Evolutionary conservation across 2,113 vertebrate species (phyloP).

Genomic region (Actinemys pallida): DNA sequence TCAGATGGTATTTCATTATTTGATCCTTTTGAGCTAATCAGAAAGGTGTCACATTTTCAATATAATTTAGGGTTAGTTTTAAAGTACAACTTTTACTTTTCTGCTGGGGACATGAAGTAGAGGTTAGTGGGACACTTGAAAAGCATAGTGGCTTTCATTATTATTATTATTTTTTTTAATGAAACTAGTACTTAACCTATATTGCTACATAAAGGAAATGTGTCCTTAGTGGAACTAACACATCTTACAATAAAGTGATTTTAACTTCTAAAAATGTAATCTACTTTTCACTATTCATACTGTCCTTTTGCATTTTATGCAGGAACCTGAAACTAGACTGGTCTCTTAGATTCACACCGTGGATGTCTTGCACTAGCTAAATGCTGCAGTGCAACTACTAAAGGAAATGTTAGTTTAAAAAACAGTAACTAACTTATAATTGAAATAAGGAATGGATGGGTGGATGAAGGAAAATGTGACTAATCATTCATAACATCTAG

Average conservation of each 20-base stretch:
- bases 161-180: background rate
- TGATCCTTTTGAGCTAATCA: background rate
- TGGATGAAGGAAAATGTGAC: background rate
- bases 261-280: background rate
- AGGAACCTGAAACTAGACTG: background rate
- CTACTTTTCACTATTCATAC: background rate
- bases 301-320: background rate
- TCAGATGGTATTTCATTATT: background rate
- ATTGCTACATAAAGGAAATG: background rate
- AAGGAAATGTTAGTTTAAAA: background rate
- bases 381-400: background rate
- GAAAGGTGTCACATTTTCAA: background rate
- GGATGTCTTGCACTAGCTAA: background rate
- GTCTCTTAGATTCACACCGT: background rate
- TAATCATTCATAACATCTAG: background rate
- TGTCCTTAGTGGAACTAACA: background rate
- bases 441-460: background rate
- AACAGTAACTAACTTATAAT: background rate
- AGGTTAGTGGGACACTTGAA: accelerated
- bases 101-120: background rate
- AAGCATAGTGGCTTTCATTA: background rate
- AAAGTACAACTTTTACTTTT: background rate
- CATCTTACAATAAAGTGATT: background rate
- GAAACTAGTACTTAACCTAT: background rate
- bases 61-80: background rate